These are phyloP conservation scores for Castor canadensis DNA, from an alignment of 2,113 vertebrate species.

Conservation along the genomic window DNA sequence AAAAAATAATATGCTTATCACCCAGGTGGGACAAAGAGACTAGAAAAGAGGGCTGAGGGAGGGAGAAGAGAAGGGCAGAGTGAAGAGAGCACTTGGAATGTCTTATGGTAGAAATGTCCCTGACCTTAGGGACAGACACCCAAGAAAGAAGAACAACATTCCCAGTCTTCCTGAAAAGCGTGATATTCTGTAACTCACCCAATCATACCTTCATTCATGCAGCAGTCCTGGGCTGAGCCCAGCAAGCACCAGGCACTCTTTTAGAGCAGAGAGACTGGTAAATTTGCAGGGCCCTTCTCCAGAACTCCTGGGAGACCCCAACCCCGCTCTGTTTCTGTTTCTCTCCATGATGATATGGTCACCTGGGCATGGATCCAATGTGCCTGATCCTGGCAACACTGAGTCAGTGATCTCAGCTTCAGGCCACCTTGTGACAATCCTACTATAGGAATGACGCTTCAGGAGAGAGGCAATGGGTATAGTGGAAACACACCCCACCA, in stretches of 20 bases:
- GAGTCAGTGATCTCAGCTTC: background rate
- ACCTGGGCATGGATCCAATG: fast-evolving
- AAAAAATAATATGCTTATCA: background rate
- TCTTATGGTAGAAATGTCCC: background rate
- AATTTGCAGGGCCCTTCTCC: background rate
- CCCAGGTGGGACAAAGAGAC: background rate
- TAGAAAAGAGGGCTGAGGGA: background rate
- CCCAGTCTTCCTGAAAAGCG: background rate
- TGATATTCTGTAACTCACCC: background rate
- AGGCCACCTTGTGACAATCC: background rate
- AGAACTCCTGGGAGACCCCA: background rate
- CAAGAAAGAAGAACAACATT: background rate
- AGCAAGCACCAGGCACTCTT: background rate
- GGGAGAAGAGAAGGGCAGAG: background rate
- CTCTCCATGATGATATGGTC: background rate
- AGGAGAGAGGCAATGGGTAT: background rate
- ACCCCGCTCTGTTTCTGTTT: background rate
- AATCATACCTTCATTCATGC: background rate
- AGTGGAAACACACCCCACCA: background rate
- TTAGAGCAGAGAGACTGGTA: background rate
- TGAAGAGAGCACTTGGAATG: background rate
- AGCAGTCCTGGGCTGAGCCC: background rate
- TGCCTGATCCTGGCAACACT: background rate
- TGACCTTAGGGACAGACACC: background rate
- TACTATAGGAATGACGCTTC: background rate